Conservation (phyloP, 2,797 vertebrate species). For the Danio jaintianensis region DNA sequence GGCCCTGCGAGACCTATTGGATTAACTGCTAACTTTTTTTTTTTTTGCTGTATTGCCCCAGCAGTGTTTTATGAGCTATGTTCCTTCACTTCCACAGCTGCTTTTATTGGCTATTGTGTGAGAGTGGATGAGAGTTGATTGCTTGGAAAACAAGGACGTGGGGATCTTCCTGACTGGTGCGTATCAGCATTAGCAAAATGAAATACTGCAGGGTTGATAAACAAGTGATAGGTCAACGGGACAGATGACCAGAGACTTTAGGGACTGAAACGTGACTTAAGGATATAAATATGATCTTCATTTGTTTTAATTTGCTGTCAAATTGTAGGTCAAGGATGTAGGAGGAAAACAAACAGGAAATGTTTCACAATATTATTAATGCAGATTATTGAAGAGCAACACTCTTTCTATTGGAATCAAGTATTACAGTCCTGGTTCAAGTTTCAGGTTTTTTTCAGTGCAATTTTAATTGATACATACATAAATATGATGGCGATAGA, state of each 20-base stretch:
- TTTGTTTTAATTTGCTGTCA: background rate
- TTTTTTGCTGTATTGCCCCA: constrained; percentile 42
- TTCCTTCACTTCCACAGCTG: constrained; percentile 36
- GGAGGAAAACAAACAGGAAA: constrained; percentile 7
- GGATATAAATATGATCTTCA: background rate
- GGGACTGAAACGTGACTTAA: background rate
- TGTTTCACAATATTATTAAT: background rate
- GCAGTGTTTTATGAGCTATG: constrained; percentile 41
- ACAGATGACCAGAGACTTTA: background rate
- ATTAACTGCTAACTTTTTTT: constrained; percentile 38
- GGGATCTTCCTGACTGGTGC: constrained; percentile 7
- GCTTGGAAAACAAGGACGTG: constrained; percentile 1
- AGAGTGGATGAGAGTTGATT: constrained; percentile 40
- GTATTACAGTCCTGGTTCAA: background rate
- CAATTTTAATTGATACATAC: too few species aligned
- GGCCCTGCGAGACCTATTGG: background rate
- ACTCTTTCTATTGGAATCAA: background rate
- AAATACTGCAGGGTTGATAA: constrained; percentile 1
- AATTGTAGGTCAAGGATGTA: background rate
- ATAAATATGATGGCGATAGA: too few species aligned
- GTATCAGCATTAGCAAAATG: constrained; percentile 5
- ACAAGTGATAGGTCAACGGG: background rate
- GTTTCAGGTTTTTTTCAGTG: background rate
- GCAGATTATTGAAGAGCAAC: background rate
- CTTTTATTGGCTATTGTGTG: constrained; percentile 55